These are phyloP conservation scores for Ptychodera flava DNA, from an alignment of 35 echinoderm and acorn worm species.

Conservation along the genomic window DNA sequence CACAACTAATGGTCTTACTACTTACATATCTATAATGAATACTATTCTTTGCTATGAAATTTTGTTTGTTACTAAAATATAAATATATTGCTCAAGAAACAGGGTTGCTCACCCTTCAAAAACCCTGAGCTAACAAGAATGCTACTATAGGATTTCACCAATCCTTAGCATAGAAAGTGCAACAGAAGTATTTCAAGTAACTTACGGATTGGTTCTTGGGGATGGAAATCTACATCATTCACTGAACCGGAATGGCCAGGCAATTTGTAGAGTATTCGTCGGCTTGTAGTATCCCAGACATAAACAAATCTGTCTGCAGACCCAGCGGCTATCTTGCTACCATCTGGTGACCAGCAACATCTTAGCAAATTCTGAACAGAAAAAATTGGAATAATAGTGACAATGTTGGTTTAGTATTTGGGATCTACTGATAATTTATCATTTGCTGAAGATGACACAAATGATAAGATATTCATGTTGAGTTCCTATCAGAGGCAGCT, in stretches of 20 bases:
- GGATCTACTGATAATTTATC: too few species aligned
- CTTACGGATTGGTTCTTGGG: constrained; percentile 84
- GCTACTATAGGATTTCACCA: too few species aligned
- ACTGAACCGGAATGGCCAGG: constrained; percentile 92
- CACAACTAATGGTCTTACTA: too few species aligned
- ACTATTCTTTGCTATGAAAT: too few species aligned
- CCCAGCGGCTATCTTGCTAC: constrained; percentile 90
- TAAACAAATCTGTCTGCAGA: constrained; percentile 94
- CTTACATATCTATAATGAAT: too few species aligned
- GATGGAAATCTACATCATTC: constrained; percentile 94
- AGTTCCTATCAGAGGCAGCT: not conserved
- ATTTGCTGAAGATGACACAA: not conserved
- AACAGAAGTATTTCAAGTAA: too few species aligned
- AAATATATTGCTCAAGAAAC: too few species aligned
- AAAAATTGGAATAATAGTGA: constrained; percentile 4
- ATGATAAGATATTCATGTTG: not conserved
- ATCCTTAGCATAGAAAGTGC: too few species aligned
- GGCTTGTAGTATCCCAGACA: constrained; percentile 95
- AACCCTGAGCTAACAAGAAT: too few species aligned
- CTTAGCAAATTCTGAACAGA: constrained; percentile 75
- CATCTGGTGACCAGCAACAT: constrained; percentile 92
- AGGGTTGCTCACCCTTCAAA: too few species aligned
- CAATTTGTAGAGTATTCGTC: constrained; percentile 92
- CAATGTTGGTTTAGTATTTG: not conserved
- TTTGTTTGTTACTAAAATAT: too few species aligned